Base-by-base conservation (phyloP, 2,113 vertebrate species). In the Hippocampus abdominalis region DNA sequence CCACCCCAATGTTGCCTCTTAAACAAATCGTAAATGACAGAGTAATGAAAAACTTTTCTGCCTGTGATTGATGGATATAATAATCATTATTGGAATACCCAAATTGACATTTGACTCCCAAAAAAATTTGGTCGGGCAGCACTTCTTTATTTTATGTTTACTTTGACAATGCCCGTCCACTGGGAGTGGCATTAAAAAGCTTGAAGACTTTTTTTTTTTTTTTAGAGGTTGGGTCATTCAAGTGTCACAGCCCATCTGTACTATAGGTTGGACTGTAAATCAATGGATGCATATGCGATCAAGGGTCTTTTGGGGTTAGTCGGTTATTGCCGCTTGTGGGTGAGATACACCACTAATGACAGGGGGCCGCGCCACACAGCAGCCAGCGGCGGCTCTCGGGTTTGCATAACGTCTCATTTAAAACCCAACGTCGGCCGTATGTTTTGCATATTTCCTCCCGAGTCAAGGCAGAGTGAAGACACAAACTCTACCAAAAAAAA, bases 281-380 rank as follows among this genome's bases (percentile, higher is more conserved):
- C 16, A 18, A 49, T 16, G 5, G 46, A 49, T 49, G 4, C 16
- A 27, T 8, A 18, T 18, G 15, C 27, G 15, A 32, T 60, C 15
- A 20, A 32, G 27, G 27, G 15, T 60, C 27, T 32, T 60, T 20
- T 75, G 20, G 29, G 29, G 29, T 32, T 32, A 32, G 29, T 32
- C 29, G 29, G 29, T 32, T n/a, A 9, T 62, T 23, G 64, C 2
- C 65, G 71, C 29, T 67, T 79, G 72, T 68, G 68, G 67, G 71
- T 65, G 72, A 85, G 56, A 88, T 86, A 76, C 86, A 84, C 87
- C 89, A 85, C 85, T 88, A 86, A 91, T 90, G 87, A 90, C 68
- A 88, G 74, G 62, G 81, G 71, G 66, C 44, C 23, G 15, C 11
- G 84, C 82, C 89, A 74, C 87, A 85, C 73, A 79, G 83, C 71